phyloP scores from a whole-genome alignment of 1,140 invertebrate species.

The Choristoneura fumiferana region DNA sequence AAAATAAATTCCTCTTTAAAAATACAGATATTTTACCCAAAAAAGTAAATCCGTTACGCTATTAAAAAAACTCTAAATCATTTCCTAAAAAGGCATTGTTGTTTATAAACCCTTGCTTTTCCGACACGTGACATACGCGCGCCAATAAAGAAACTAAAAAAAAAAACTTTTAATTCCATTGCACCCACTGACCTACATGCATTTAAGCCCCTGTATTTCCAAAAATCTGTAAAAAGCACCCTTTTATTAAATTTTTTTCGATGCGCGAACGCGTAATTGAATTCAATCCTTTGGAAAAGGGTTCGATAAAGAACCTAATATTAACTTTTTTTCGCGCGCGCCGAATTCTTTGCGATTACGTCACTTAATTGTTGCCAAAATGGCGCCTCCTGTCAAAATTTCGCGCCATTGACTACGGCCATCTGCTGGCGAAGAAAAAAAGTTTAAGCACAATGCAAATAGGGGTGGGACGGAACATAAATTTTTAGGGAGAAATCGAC shows the following conservation, averaged over 20 bases:
- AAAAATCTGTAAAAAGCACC: slow-evolving; percentile 61
- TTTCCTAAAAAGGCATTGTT: slow-evolving; percentile 67
- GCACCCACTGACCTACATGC: slow-evolving; percentile 72
- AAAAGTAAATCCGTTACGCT: slow-evolving; percentile 59
- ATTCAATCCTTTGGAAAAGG: slow-evolving; percentile 76
- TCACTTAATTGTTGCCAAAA: slow-evolving; percentile 63
- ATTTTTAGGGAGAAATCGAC: slow-evolving; percentile 72
- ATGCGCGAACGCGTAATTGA: slow-evolving; percentile 56
- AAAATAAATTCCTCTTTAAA: slow-evolving; percentile 24
- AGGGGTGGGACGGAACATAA: slow-evolving; percentile 69
- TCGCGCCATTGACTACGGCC: slow-evolving; percentile 70
- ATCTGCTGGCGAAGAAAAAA: slow-evolving; percentile 63
- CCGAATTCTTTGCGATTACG: slow-evolving; percentile 32
- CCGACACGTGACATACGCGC: slow-evolving; percentile 63
- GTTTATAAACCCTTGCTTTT: slow-evolving; percentile 70
- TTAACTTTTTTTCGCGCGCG: slow-evolving; percentile 55
- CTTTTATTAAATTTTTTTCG: slow-evolving; percentile 62
- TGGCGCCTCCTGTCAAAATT: slow-evolving; percentile 75
- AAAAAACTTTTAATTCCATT: slow-evolving; percentile 56
- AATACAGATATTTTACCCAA: slow-evolving; percentile 34
- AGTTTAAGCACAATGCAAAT: slow-evolving; percentile 75
- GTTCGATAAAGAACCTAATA: slow-evolving; percentile 65
- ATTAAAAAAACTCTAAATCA: slow-evolving; percentile 68
- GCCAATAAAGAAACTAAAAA: slow-evolving; percentile 47
- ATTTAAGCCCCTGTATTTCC: slow-evolving; percentile 56